Evolutionary conservation across 2,888 invertebrate species (phyloP), one percentile per base, ranked within the genome.

Genomic region (Calameuta pallipes): DNA sequence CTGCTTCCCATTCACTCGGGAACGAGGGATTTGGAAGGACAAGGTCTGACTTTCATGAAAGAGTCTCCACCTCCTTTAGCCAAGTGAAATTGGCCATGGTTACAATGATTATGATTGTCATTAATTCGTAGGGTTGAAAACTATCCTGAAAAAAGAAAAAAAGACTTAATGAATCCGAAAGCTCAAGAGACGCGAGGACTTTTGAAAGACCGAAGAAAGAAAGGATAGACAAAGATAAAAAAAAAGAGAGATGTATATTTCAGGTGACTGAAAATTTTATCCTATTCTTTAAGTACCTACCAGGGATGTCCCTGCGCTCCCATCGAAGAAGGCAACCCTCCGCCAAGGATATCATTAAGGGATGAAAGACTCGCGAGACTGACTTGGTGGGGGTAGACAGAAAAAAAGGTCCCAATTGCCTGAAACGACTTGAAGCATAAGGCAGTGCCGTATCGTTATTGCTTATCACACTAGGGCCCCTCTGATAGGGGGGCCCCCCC

Each of bases 401-500:
- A 75, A 74, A 76, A 79, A 80, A 80, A 76, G 76, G 78, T 56
- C 80, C 78, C 80, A 80, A 85, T 84, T 84, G 82, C 78, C 80
- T 76, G 83, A 83, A 83, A 84, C 79, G 78, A 77, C 80, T 76
- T 80, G 69, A 80, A 86, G 80, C 86, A 85, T 86, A 87, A 82
- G 85, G 77, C 79, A 56, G 75, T 35, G 34, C 75, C 56, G 41
- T 71, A 75, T 76, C 85, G 85, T 89, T 89, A 90, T 89, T 90
- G 89, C 90, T 90, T 88, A 90, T 90, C 90, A 88, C 84, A 85
- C 85, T 83, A 78, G 76, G 80, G 36, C 78, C 85, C 80, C 71
- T 73, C 79, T 81, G 79, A 79, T 78, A 79, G 77, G 56, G 71
- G 33, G 71, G 4, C 33, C 33, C 33, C 33, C 33, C 33, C 33